Evolutionary conservation across 2,797 vertebrate genomes (phyloP).

Genomic region (Sparidentex hasta): DNA sequence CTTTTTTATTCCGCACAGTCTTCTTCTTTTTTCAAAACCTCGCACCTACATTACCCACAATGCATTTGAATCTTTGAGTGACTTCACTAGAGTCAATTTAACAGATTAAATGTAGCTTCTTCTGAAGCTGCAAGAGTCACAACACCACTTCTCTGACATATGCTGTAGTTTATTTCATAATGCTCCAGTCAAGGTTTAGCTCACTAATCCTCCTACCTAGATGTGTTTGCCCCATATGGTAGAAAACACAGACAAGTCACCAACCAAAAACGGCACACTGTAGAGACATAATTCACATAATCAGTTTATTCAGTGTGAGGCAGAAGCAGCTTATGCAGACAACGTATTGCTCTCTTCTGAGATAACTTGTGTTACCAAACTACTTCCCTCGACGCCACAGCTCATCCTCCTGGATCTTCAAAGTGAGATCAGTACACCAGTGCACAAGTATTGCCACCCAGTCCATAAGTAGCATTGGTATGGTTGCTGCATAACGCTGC

Average conservation of each 20-base stretch:
- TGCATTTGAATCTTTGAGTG: no score
- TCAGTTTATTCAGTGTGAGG: not conserved
- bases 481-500: not conserved
- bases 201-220: not conserved
- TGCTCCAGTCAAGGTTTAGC: not conserved
- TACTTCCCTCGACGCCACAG: not conserved
- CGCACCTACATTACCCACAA: no score
- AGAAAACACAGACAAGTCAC: not conserved
- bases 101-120: no score
- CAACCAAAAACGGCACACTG: not conserved
- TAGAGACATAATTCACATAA: not conserved
- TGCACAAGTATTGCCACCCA: not conserved
- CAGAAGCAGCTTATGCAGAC: not conserved
- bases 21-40: no score
- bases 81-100: no score
- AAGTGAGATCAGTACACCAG: constrained; percentile 1
- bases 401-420: not conserved
- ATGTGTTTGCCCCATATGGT: not conserved
- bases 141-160: no score
- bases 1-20: no score
- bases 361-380: not conserved
- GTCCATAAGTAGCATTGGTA: not conserved
- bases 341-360: not conserved
- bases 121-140: no score
- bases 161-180: no score